phyloP scores from a whole-genome alignment of 2,888 invertebrate species.

The Cremastinae sp. region DNA sequence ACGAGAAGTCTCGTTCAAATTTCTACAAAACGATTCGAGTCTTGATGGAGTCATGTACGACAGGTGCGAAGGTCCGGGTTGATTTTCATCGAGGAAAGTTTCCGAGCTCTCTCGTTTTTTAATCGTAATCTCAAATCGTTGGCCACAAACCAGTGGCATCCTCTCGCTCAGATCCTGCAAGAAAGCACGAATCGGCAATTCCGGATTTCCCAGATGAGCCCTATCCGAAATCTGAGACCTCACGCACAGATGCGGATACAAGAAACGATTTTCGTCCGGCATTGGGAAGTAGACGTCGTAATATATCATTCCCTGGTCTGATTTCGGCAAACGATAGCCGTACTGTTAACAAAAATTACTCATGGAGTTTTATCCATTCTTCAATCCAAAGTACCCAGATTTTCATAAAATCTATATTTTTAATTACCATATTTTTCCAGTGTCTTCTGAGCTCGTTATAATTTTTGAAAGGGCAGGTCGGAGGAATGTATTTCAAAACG shows the following conservation, averaged over 20 bases:
- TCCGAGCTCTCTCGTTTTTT: slow-evolving; percentile 10
- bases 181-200: slow-evolving; percentile 62
- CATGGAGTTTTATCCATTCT: too few species aligned
- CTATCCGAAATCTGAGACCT: slow-evolving; percentile 61
- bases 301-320: slow-evolving; percentile 67
- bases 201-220: slow-evolving; percentile 47
- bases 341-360: slow-evolving; percentile 69
- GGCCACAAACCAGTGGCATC: slow-evolving; percentile 65
- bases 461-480: slow-evolving; percentile 68
- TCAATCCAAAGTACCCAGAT: too few species aligned
- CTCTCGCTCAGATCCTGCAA: slow-evolving; percentile 61
- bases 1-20: slow-evolving; percentile 36
- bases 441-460: slow-evolving; percentile 74
- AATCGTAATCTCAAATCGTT: slow-evolving; percentile 51
- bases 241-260: slow-evolving; percentile 74
- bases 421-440: slow-evolving; percentile 78
- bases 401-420: slow-evolving; percentile 5
- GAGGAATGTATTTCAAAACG: slow-evolving; percentile 72
- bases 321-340: slow-evolving; percentile 75
- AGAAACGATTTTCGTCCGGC: slow-evolving; percentile 62
- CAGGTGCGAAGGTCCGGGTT: background rate
- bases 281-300: slow-evolving; percentile 73
- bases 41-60: background rate
- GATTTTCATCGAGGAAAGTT: background rate
- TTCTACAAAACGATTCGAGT: background rate